phyloP scores from a whole-genome alignment of 2,113 vertebrate species.

The Bufo gargarizans region DNA sequence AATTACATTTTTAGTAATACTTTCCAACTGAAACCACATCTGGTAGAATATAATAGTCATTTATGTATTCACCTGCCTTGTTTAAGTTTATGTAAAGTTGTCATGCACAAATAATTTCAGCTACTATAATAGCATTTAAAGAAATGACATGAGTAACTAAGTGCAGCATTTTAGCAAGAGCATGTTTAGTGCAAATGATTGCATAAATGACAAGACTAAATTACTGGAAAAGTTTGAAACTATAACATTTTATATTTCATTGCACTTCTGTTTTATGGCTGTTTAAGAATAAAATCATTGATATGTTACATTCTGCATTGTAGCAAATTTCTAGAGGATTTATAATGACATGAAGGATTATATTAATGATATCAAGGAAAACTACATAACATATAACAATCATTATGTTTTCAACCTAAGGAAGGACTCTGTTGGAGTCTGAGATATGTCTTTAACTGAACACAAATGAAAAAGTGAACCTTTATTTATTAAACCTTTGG shows the following conservation, averaged over 20 bases:
- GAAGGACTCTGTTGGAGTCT: no score
- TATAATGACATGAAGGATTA: no score
- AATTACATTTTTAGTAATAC: neutral
- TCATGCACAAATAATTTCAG: conserved; percentile 38
- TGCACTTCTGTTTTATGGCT: neutral
- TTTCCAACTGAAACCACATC: neutral
- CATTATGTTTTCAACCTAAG: no score
- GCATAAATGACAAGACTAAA: conserved; percentile 25
- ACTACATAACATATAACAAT: no score
- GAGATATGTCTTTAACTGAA: no score
- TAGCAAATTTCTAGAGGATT: neutral
- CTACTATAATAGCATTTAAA: neutral
- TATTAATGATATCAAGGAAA: no score
- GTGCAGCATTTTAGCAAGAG: conserved; percentile 18
- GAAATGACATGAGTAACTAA: conserved; percentile 32
- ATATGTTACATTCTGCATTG: conserved; percentile 12
- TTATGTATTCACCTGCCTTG: conserved; percentile 11
- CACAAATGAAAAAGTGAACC: no score
- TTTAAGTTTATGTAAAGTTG: conserved; percentile 26
- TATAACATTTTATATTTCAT: conserved; percentile 10
- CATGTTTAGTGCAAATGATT: conserved; percentile 29
- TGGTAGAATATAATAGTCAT: neutral
- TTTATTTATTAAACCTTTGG: no score
- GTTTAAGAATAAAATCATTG: neutral
- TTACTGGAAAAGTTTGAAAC: conserved; percentile 29